Conservation (phyloP, 2,888 invertebrate species). For the Lysandra bellargus region DNA sequence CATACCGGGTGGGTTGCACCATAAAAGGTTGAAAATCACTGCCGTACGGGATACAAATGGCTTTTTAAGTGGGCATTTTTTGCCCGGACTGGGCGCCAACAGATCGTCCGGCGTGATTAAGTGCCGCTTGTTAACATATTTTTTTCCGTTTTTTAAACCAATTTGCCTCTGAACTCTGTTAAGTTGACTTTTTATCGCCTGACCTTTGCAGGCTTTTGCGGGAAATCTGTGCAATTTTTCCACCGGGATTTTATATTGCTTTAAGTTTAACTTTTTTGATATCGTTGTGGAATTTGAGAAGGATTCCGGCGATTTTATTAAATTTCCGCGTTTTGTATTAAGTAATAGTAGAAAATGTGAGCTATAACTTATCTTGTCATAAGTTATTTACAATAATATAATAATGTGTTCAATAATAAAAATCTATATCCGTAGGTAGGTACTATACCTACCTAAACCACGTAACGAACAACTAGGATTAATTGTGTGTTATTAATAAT, state of each 20-base stretch:
- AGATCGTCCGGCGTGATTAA: constrained; percentile 61
- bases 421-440: too few species aligned
- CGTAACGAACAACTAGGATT: too few species aligned
- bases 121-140: constrained; percentile 50
- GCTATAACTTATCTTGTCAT: too few species aligned
- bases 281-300: not conserved
- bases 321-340: too few species aligned
- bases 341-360: too few species aligned
- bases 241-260: not conserved
- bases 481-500: too few species aligned
- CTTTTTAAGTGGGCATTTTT: constrained; percentile 65
- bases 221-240: not conserved
- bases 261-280: not conserved
- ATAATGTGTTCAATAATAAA: too few species aligned
- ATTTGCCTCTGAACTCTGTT: constrained; percentile 43
- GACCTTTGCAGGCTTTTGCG: constrained; percentile 36
- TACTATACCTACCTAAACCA: too few species aligned
- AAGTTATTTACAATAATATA: too few species aligned
- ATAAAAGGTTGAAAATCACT: too few species aligned
- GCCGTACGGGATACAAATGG: constrained; percentile 53
- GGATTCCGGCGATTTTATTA: not conserved
- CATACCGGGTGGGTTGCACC: too few species aligned
- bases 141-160: constrained; percentile 46
- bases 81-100: constrained; percentile 54
- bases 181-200: constrained; percentile 43